Evolutionary conservation across 1,140 invertebrate species (phyloP).

Genomic region (Neodiprion pinetum): DNA sequence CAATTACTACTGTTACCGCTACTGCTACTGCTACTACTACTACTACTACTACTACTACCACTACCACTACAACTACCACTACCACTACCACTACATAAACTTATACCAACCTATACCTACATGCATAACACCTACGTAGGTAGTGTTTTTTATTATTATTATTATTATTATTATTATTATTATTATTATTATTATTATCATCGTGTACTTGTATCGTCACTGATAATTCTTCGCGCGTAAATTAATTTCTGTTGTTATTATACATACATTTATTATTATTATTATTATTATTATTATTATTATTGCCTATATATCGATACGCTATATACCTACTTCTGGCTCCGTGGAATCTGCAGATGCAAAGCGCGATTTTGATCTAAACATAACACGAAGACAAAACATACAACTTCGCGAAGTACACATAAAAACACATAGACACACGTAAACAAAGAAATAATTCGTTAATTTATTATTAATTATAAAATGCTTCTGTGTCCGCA

Average conservation of each 20-base stretch:
- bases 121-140: slow-evolving; percentile 44
- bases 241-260: slow-evolving; percentile 53
- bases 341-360: background rate
- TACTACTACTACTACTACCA: too few species aligned
- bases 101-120: slow-evolving; percentile 33
- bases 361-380: background rate
- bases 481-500: too few species aligned
- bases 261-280: slow-evolving; percentile 36
- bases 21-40: too few species aligned
- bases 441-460: too few species aligned
- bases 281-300: slow-evolving; percentile 35
- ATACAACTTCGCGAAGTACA: too few species aligned
- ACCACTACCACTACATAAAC: background rate
- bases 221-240: slow-evolving; percentile 58
- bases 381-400: too few species aligned
- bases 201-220: slow-evolving; percentile 65
- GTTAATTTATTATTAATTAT: too few species aligned
- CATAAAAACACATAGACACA: too few species aligned
- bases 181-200: slow-evolving; percentile 48
- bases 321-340: background rate
- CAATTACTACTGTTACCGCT: too few species aligned
- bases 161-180: slow-evolving; percentile 58
- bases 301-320: slow-evolving; percentile 40
- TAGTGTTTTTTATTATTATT: slow-evolving; percentile 63
- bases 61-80: too few species aligned